Evolutionary conservation across 2,113 vertebrate genomes (phyloP).

Genomic region (Callithrix jacchus): DNA sequence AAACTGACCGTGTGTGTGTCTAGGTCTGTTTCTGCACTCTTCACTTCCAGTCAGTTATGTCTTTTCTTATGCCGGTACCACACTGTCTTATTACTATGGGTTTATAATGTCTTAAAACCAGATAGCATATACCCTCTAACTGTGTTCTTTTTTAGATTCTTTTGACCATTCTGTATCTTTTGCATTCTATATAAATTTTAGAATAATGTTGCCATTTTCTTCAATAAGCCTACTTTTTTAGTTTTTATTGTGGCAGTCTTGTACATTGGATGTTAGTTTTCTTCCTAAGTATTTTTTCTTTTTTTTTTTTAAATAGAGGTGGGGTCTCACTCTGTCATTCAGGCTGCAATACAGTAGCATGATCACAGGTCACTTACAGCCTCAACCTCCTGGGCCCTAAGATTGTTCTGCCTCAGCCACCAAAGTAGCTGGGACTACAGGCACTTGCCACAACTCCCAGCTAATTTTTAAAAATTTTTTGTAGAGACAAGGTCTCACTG

Average conservation of each 20-base stretch:
- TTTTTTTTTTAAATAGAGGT: too few species aligned
- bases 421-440: neutral
- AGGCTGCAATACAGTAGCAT: too few species aligned
- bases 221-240: neutral
- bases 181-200: neutral
- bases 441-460: neutral
- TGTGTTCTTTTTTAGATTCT: neutral
- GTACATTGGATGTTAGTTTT: neutral
- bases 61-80: neutral
- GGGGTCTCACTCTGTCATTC: too few species aligned
- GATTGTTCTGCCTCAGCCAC: neutral
- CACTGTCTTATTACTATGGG: neutral
- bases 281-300: neutral
- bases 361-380: too few species aligned
- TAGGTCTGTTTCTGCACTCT: neutral
- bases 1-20: neutral
- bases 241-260: neutral
- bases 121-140: neutral
- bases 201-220: neutral
- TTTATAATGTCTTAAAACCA: neutral
- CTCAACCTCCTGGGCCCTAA: too few species aligned
- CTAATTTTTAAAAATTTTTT: neutral
- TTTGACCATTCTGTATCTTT: neutral
- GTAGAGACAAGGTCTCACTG: neutral
- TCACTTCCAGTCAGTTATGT: neutral